Base-by-base conservation (phyloP, 2,888 invertebrate genomes). In the Dexiosoma caninum region DNA sequence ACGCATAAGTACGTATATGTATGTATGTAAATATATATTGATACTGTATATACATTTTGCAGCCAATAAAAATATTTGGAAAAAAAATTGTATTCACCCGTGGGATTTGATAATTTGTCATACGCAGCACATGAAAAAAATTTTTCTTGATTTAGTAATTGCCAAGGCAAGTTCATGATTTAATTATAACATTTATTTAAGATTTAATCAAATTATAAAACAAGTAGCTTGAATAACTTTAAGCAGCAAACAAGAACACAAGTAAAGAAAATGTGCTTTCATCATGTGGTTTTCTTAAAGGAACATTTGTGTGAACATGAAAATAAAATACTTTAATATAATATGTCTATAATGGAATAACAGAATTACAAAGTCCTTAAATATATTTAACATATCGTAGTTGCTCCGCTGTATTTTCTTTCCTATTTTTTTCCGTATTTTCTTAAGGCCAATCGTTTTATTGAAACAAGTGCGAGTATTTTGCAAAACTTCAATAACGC, bases 81-180 rank as follows among this genome's bases (percentile, higher is more conserved):
- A 40, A 14, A 16, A 44, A 19, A 9, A 19, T 19, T 1, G 7
- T 44, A 40, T 44, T 53, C 5, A 27, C 32, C 32, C 3, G 19
- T 12, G 27, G 44, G 51, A 70, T 42, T 49, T 30, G 14, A 19
- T 19, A 21, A n/a, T 46, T 35, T 49, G 19, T 49, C 21, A 32
- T 9, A 40, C 12, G 14, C 49, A 40, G 6, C 19, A 21, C 19
- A 12, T 19, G 30, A 42, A 7, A 12, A 23, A 37, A 5, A 6
- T 27, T 27, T n/a, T 35, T 23, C 9, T 64, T 23, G 19, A 53
- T 30, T 67, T 49, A 30, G 53, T 40, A 53, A 40, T 66, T 66
- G 27, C 40, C 51, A 53, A 66, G 27, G 10, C 16, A 40, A 66
- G 27, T 53, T 66, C 30, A 53, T 40, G 8, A 67, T 53, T 40